These are phyloP conservation scores for Alcedo atthis DNA, from an alignment of 2,797 vertebrate genomes.

Conservation along the genomic window DNA sequence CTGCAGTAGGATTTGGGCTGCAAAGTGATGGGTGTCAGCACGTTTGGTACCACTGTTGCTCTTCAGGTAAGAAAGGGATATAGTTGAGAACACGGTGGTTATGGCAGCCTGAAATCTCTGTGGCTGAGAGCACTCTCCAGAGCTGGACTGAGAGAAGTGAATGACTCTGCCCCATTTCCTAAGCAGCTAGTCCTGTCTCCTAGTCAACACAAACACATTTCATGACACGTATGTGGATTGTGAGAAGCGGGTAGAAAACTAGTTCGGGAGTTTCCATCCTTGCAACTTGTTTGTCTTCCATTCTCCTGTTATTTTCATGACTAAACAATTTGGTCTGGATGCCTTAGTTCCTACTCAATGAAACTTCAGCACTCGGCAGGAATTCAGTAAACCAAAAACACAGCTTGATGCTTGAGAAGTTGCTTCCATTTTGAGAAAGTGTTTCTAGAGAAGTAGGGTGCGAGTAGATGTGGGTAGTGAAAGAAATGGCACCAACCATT, in stretches of 20 bases:
- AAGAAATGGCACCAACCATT: conserved; percentile 59
- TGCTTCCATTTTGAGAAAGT: conserved; percentile 68
- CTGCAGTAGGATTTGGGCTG: background rate
- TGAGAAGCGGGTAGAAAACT: conserved; percentile 35
- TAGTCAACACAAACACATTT: conserved; percentile 53
- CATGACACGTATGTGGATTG: conserved; percentile 31
- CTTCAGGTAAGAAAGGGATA: background rate
- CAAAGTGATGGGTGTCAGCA: background rate
- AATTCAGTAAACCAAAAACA: conserved; percentile 54
- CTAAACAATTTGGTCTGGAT: conserved; percentile 48
- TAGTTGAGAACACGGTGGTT: background rate
- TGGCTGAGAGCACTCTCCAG: background rate
- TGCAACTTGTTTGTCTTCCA: conserved; percentile 53
- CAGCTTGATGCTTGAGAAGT: conserved; percentile 13
- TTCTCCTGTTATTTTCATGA: conserved; percentile 63
- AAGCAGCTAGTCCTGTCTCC: conserved; percentile 19
- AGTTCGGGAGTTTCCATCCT: conserved; percentile 56
- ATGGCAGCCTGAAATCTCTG: background rate
- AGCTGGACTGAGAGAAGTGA: background rate
- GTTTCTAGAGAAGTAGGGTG: conserved; percentile 68
- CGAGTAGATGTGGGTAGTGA: conserved; percentile 67
- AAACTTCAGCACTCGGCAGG: conserved; percentile 46
- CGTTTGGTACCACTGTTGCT: background rate
- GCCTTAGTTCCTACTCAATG: conserved; percentile 58
- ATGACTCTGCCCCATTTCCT: conserved; percentile 10